Percentiles rank a stretch among this genome's conserved stretches.
Evolutionary conservation across 2,113 vertebrate genomes (phyloP).

Genomic region (Sylvia atricapilla): DNA sequence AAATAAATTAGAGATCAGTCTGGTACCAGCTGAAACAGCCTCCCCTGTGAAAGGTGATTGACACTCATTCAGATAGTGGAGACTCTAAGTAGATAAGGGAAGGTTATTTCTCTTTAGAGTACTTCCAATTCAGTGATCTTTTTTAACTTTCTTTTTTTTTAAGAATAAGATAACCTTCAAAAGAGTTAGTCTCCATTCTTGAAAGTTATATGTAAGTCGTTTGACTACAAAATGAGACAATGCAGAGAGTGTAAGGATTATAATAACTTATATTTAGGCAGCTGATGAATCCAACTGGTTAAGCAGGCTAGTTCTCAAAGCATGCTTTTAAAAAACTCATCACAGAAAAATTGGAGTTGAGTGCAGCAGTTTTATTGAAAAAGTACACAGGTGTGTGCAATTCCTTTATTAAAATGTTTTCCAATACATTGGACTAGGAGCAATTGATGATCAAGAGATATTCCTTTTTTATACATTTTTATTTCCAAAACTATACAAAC

Average conservation of each 20-base stretch:
- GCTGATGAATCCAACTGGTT: not conserved
- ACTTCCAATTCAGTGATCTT: not conserved
- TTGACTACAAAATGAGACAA: not conserved
- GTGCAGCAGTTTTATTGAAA: constrained; percentile 93
- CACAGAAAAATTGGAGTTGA: constrained; percentile 50
- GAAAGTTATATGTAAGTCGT: not conserved
- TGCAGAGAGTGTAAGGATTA: not conserved
- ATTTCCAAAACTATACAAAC: constrained; percentile 74
- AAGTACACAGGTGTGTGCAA: constrained; percentile 86
- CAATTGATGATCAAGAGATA: constrained; percentile 60
- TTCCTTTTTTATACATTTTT: constrained; percentile 63
- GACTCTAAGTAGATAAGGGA: not conserved
- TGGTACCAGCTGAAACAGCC: not conserved
- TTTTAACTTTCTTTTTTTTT: not conserved
- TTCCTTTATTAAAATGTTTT: constrained; percentile 85
- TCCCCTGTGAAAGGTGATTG: not conserved
- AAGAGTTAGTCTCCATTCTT: not conserved
- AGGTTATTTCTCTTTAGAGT: not conserved
- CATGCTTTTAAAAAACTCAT: not conserved
- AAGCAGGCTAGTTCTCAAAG: not conserved
- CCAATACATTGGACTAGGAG: constrained; percentile 74
- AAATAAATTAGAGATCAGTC: not conserved
- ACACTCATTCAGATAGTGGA: not conserved
- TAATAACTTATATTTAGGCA: not conserved
- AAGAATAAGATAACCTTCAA: not conserved